phyloP scores from a whole-genome alignment of 2,888 invertebrate species.

The Megalurothrips usitatus region DNA sequence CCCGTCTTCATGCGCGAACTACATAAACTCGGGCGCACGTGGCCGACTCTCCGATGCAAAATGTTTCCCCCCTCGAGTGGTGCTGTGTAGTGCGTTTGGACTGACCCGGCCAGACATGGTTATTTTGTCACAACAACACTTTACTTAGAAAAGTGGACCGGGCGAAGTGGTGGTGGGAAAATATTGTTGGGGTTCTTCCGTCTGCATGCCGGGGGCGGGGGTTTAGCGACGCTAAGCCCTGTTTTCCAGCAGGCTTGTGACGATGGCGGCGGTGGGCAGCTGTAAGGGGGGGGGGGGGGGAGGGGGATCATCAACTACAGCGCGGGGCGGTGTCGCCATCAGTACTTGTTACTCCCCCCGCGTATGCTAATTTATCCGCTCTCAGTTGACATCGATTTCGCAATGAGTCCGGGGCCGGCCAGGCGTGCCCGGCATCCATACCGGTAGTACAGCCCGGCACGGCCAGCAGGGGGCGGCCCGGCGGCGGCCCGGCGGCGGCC shows the following conservation, averaged over 20 bases:
- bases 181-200: too few relatives aligned
- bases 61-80: too few relatives aligned
- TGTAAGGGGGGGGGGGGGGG: conserved; percentile 26
- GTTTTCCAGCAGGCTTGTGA: neutral
- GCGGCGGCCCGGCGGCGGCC: neutral
- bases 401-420: neutral
- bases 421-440: neutral
- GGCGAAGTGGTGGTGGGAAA: too few relatives aligned
- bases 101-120: too few relatives aligned
- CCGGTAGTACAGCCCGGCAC: neutral
- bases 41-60: too few relatives aligned
- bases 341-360: neutral
- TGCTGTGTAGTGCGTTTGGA: too few relatives aligned
- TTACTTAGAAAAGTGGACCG: too few relatives aligned
- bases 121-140: too few relatives aligned
- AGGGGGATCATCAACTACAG: conserved; percentile 26
- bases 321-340: neutral
- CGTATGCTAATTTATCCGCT: conserved; percentile 11
- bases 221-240: neutral
- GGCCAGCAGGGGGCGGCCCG: too few relatives aligned
- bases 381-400: conserved; percentile 21
- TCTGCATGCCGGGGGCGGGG: too few relatives aligned
- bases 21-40: too few relatives aligned
- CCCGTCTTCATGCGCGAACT: too few relatives aligned
- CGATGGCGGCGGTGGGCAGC: conserved; percentile 15